Conservation (phyloP, 1,140 invertebrate species). For the Choristoneura fumiferana region DNA sequence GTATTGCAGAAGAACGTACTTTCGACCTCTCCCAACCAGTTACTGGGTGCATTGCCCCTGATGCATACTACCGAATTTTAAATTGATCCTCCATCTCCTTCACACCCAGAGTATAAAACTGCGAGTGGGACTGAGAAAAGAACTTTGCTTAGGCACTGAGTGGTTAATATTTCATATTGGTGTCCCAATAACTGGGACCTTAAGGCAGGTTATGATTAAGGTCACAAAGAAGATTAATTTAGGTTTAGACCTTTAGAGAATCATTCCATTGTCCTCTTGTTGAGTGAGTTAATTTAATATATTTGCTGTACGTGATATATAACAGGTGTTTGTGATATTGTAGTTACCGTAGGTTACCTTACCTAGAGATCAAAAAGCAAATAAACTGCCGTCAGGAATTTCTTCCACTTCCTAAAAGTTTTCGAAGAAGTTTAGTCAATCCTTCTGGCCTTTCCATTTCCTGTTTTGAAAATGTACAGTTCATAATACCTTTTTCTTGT, state of each 20-base stretch:
- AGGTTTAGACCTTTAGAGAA: constrained; percentile 35
- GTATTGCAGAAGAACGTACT: constrained; percentile 70
- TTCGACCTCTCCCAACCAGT: constrained; percentile 72
- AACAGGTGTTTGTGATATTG: no score
- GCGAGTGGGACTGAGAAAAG: constrained; percentile 38
- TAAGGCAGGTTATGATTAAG: constrained; percentile 73
- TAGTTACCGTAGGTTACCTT: no score
- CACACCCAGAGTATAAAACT: constrained; percentile 29
- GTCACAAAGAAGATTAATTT: constrained; percentile 47
- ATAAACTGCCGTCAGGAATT: no score
- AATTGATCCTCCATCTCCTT: constrained; percentile 59
- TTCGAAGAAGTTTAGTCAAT: no score
- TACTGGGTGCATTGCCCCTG: constrained; percentile 64
- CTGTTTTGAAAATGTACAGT: no score
- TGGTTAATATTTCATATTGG: constrained; percentile 52
- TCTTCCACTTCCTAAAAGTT: no score
- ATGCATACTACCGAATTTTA: constrained; percentile 60
- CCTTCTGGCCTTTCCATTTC: no score
- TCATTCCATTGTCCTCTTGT: no score
- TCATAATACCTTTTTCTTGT: no score
- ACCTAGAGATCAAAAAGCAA: no score
- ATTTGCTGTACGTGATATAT: no score
- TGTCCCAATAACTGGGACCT: constrained; percentile 56
- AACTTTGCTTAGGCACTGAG: constrained; percentile 52
- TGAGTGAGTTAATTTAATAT: no score